Base-by-base conservation (phyloP, 2,888 invertebrate genomes). In the Aethes cnicana region DNA sequence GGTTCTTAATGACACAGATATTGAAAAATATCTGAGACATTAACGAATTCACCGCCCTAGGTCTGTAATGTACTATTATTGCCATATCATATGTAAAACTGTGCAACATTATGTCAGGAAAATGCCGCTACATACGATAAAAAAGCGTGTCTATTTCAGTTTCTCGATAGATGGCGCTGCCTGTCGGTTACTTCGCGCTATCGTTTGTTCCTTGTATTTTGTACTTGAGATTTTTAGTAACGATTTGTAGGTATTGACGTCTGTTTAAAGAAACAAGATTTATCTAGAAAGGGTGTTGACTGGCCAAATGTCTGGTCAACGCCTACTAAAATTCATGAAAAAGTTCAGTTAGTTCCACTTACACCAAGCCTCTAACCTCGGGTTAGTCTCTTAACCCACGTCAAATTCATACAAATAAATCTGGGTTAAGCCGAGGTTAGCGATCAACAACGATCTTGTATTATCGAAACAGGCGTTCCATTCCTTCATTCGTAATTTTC, bases 261-360 rank as follows among this genome's bases (percentile, higher is more conserved):
- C 52, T 57, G 46, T 58, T 37, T 14, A 37, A 11, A 46, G 64
- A 64, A 63, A 65, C 61, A 60, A 68, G 60, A 64, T 63, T 68
- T 66, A 25, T 68, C 68, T 61, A 57, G 68, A 56, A 64, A 67
- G 59, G 64, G 66, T 52, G 37, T 54, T 42, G 53, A 48, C 9
- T 44, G 54, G 60, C 53, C 4, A 58, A 56, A 3, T 47, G 54
- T 55, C 59, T 44, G 52, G 14, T 49, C 26, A 30, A 35, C 6
- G 12, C 58, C 58, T 55, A 11, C 21, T 28, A 9, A 18, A 35
- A 30, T 6, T 48, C 36, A 30, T 8, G 8, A 8, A n/a, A 23
- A 16, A 28, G 12, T 25, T n/a, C 2, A 23, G 23, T 4, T 23
- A 23, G 4, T n/a, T n/a, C n/a, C n/a, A n/a, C n/a, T n/a, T n/a